Conservation (phyloP, 2,797 vertebrate species). For the Enteromius afrohamiltoni region DNA sequence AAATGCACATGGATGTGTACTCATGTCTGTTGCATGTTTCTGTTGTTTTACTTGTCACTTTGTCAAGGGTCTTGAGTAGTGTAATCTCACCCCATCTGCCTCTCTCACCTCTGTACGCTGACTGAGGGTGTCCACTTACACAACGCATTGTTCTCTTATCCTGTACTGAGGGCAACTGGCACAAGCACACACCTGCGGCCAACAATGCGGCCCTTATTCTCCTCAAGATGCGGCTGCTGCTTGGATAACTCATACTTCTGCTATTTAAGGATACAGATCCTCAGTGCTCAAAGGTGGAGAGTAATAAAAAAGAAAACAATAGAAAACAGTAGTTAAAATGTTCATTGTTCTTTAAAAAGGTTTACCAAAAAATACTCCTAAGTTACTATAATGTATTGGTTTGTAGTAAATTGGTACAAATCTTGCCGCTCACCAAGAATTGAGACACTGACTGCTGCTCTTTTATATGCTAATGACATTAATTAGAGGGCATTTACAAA, state of each 20-base stretch:
- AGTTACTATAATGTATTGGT: not conserved
- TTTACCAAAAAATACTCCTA: not conserved
- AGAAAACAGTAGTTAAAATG: slow-evolving; percentile 21
- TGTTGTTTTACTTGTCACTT: not conserved
- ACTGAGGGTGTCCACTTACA: slow-evolving; percentile 73
- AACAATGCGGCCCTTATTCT: slow-evolving; percentile 75
- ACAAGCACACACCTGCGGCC: slow-evolving; percentile 77
- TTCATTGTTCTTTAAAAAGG: not conserved
- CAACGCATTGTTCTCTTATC: slow-evolving; percentile 66
- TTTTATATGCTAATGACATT: not conserved
- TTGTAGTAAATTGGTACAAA: not conserved
- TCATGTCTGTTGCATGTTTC: not conserved
- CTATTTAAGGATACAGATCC: not conserved
- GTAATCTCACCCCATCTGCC: slow-evolving; percentile 63
- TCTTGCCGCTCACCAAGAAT: not conserved
- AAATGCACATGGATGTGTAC: not conserved
- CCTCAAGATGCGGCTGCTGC: slow-evolving; percentile 64
- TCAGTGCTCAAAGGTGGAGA: slow-evolving; percentile 13
- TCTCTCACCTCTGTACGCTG: slow-evolving; percentile 71
- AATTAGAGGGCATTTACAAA: not conserved
- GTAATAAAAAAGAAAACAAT: not conserved
- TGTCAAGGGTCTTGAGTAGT: slow-evolving; percentile 42
- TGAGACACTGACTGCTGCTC: too few relatives aligned
- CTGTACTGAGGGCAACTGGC: slow-evolving; percentile 65
- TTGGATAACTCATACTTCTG: slow-evolving; percentile 46